These are phyloP conservation scores for Spizella passerina DNA, from an alignment of 2,797 vertebrate species.

Conservation along the genomic window DNA sequence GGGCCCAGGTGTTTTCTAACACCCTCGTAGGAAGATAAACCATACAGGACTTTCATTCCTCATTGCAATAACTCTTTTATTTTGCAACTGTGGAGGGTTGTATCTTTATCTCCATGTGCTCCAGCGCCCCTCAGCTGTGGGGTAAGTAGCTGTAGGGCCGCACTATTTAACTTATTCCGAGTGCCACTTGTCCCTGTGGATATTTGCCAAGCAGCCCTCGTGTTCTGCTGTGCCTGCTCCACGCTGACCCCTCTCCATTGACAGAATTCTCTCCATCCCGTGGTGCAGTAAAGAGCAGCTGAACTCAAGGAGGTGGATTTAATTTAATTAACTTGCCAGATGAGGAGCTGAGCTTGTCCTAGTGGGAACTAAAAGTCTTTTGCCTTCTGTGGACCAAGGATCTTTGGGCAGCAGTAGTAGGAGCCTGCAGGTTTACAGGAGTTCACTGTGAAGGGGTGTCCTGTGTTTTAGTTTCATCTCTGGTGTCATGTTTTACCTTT, in stretches of 20 bases:
- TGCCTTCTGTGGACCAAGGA: not conserved
- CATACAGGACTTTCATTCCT: constrained; percentile 41
- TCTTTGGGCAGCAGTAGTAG: not conserved
- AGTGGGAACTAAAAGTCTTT: not conserved
- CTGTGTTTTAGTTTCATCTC: constrained; percentile 57
- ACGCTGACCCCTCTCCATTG: not conserved
- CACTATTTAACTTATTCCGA: constrained; percentile 75
- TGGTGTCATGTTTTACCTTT: constrained; percentile 57
- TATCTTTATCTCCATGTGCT: constrained; percentile 61
- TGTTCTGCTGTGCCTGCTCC: constrained; percentile 7
- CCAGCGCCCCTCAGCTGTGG: constrained; percentile 12
- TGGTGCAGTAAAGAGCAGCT: constrained; percentile 16
- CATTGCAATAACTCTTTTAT: constrained; percentile 36
- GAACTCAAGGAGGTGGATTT: constrained; percentile 1
- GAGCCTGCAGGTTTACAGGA: constrained; percentile 48
- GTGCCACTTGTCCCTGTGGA: constrained; percentile 6
- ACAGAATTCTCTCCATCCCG: not conserved
- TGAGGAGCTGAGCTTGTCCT: not conserved
- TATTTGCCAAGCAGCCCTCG: constrained; percentile 4
- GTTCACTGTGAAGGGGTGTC: constrained; percentile 65
- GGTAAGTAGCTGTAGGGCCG: constrained; percentile 53
- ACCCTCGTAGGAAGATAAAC: constrained; percentile 51
- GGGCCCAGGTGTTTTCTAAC: constrained; percentile 14
- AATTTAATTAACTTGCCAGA: not conserved
- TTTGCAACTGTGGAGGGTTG: constrained; percentile 35